Base-by-base conservation (phyloP, 2,113 vertebrate species). In the Cairina moschata region DNA sequence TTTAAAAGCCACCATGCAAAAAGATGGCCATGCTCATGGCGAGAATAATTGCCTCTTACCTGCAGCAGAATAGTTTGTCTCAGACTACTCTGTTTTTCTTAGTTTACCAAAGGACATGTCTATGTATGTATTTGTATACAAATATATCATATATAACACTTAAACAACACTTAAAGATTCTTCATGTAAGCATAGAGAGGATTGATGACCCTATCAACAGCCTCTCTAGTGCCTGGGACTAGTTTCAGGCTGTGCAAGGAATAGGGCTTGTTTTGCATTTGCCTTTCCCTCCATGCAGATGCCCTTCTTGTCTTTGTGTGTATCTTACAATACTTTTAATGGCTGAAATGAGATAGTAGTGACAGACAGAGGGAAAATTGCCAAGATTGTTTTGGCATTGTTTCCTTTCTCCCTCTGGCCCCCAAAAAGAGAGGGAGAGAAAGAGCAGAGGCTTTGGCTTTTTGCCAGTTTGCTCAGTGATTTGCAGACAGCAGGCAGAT, bases 131-230 rank as follows among this genome's bases (percentile, higher is more conserved):
- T 5, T 42, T 28, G 16, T 17, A 18, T 59, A 22, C 23, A 38
- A 55, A 28, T 11, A 26, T 2, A 3, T 31, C 21, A 9, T 20
- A 16, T n/a, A 7, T 9, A 36, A 36, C 36, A 36, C 36, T 36
- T 36, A 36, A 65, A n/a, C 13, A 13, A 29, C 13, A 11, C 38
- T 36, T 60, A 5, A 85, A 56, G 23, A 2, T 20, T 52, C 12
- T 11, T 36, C 23, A 1, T 40, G 10, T 14, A 42, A 12, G 11
- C 5, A 2, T 1, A 0, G 1, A 17, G 32, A 59, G 13, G 3
- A 6, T 7, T 73, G 26, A 22, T 36, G 2, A 66, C 17, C 42
- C 22, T 38, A 6, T 40, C 38, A 65, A 40, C 0, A 0, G 5
- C 4, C 5, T 72, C 7, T 13, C 32, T 42, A 26, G 28, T 1